Conservation (phyloP, 2,888 invertebrate species). For the Pollenia angustigena region DNA sequence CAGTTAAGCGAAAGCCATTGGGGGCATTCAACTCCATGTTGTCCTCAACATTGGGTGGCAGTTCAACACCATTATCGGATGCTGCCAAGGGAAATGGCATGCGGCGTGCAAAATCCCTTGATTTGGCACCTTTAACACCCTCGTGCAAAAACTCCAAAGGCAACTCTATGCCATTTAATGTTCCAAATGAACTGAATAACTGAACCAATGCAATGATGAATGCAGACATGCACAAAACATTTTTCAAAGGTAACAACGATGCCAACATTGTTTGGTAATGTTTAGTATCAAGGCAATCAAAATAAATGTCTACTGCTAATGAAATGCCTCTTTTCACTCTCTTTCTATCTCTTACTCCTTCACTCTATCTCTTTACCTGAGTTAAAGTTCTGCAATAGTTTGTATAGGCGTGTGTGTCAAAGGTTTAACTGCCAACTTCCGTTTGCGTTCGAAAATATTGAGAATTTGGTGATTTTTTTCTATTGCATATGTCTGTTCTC, state of each 20-base stretch:
- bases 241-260: conserved; percentile 41
- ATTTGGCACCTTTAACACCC: conserved; percentile 70
- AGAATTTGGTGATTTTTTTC: not conserved
- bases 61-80: conserved; percentile 73
- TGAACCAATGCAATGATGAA: conserved; percentile 47
- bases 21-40: conserved; percentile 43
- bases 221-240: conserved; percentile 13
- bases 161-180: conserved; percentile 77
- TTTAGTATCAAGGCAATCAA: conserved; percentile 3
- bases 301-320: conserved; percentile 31
- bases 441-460: conserved; percentile 47
- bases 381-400: not conserved
- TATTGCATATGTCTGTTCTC: not conserved
- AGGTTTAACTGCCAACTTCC: conserved; percentile 57
- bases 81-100: conserved; percentile 74
- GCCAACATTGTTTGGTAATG: conserved; percentile 22
- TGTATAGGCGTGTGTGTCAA: conserved; percentile 8
- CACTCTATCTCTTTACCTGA: not conserved
- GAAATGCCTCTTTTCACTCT: not conserved
- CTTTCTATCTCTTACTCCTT: no score
- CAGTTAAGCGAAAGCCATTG: conserved; percentile 25
- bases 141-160: conserved; percentile 76
- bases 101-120: conserved; percentile 76
- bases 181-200: conserved; percentile 55
- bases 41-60: conserved; percentile 77